Percentiles rank a stretch among this genome's conserved stretches.
Conservation (phyloP, 2,888 invertebrate genomes). For the Heliconius aoede region DNA sequence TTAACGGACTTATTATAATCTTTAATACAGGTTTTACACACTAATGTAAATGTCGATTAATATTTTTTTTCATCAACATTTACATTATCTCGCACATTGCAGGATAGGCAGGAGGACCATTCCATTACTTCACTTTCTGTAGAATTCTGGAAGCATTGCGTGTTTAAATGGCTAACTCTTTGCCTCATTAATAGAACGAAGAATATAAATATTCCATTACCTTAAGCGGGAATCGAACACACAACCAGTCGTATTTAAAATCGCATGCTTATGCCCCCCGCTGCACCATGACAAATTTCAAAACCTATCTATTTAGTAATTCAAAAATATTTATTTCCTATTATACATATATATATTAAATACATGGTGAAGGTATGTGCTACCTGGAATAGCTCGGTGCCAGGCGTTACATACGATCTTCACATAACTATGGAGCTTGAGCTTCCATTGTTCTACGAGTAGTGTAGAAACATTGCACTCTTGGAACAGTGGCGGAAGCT, state of each 20-base stretch:
- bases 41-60: too few species aligned
- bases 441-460: slow-evolving; percentile 7
- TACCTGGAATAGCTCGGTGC: slow-evolving; percentile 8
- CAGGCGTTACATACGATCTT: slow-evolving; percentile 8
- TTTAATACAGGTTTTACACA: background rate
- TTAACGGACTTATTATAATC: background rate
- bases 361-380: slow-evolving; percentile 3
- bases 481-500: background rate
- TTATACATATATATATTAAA: background rate
- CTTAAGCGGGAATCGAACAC: background rate
- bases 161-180: background rate
- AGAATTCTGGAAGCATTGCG: background rate
- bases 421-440: slow-evolving; percentile 4
- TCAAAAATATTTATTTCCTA: background rate
- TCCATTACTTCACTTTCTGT: background rate
- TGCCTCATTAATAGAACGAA: background rate
- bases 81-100: too few species aligned
- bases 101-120: background rate
- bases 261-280: too few species aligned
- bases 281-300: too few species aligned
- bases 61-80: too few species aligned
- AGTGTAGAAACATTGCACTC: background rate
- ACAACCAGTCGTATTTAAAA: background rate
- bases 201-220: background rate
- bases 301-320: background rate